phyloP scores from a whole-genome alignment of 2,888 invertebrate genomes.

The Apodemia zela region DNA sequence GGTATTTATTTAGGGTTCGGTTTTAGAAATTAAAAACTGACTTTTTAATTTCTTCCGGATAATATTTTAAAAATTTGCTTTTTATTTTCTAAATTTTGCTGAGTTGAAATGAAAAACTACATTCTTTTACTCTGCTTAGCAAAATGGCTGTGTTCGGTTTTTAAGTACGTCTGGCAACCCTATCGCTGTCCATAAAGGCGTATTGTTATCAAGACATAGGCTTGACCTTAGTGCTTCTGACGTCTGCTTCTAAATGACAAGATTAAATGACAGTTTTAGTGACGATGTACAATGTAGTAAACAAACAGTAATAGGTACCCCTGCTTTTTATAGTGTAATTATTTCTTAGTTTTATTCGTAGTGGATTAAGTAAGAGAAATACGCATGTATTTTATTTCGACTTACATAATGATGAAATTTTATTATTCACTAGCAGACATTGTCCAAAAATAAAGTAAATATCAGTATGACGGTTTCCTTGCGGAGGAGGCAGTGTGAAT shows the following conservation, averaged over 20 bases:
- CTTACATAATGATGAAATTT: not conserved
- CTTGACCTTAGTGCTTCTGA: constrained; percentile 5
- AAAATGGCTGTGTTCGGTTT: too few relatives aligned
- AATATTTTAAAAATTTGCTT: too few relatives aligned
- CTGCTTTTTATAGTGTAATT: not conserved
- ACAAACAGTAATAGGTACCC: not conserved
- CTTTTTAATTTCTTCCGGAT: too few relatives aligned
- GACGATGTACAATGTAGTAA: not conserved
- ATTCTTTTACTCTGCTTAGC: too few relatives aligned
- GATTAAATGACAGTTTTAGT: constrained; percentile 9
- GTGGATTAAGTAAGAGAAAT: not conserved
- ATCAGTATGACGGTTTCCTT: too few relatives aligned
- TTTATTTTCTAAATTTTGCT: too few relatives aligned
- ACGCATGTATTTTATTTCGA: not conserved
- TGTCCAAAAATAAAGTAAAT: too few relatives aligned
- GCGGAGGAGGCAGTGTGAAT: too few relatives aligned
- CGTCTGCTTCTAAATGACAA: not conserved
- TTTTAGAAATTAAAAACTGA: too few relatives aligned
- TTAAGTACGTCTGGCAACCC: not conserved
- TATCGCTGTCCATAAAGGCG: not conserved
- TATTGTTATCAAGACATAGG: constrained; percentile 5
- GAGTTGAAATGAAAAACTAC: too few relatives aligned
- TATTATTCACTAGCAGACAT: not conserved
- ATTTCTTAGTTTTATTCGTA: not conserved
- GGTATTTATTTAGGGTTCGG: too few relatives aligned